Evolutionary conservation across 2,113 vertebrate species (phyloP).

Genomic region (mouse (Mus musculus)): GRCm39 chr2:31307001-31307500

Average conservation of each 20-base stretch:
- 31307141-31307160: not conserved
- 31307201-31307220: not conserved
- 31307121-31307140: not conserved
- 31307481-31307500: fast-evolving
- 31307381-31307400: too few species aligned
- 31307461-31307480: not conserved
- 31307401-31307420: not conserved
- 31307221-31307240: not conserved
- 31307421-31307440: not conserved
- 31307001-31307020: not conserved
- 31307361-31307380: not conserved
- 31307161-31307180: not conserved
- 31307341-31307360: not conserved
- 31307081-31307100: not conserved
- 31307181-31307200: not conserved
- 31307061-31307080: not conserved
- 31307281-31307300: not conserved
- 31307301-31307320: not conserved
- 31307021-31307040: not conserved
- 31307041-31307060: not conserved
- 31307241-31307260: too few species aligned
- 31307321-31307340: too few species aligned
- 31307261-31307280: not conserved
- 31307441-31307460: fast-evolving
- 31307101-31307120: not conserved